Conservation (phyloP, 2,113 vertebrate species). For the Egretta garzetta region DNA sequence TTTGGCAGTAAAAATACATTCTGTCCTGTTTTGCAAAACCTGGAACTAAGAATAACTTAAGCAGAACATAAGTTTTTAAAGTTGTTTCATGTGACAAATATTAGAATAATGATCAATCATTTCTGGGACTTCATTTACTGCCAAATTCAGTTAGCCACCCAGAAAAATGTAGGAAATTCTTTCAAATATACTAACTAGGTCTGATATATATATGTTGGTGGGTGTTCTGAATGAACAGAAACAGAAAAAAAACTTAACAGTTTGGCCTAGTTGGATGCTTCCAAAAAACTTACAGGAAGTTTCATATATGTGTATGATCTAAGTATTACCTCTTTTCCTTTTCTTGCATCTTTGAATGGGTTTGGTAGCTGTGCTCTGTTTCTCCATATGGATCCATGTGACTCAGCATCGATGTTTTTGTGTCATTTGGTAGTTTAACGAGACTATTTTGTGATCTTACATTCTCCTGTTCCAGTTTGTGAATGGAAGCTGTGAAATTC, state of each 20-base stretch:
- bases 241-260: background rate
- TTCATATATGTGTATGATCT: background rate
- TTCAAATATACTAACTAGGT: background rate
- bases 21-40: conserved; percentile 6
- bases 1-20: conserved; percentile 44
- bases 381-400: background rate
- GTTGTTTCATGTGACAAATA: background rate
- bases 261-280: background rate
- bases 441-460: conserved; percentile 57
- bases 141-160: background rate
- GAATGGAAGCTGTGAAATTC: conserved; percentile 39
- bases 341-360: conserved; percentile 22
- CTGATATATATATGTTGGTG: background rate
- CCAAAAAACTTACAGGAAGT: background rate
- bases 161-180: background rate
- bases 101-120: background rate
- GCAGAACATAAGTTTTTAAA: background rate
- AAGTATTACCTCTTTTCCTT: conserved; percentile 68
- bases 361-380: background rate
- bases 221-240: background rate
- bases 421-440: conserved; percentile 50
- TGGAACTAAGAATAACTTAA: background rate
- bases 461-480: conserved; percentile 59
- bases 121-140: background rate
- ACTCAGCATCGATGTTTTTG: background rate